Base-by-base conservation (phyloP, 1,140 invertebrate species). In the Drosophila kanapiae region DNA sequence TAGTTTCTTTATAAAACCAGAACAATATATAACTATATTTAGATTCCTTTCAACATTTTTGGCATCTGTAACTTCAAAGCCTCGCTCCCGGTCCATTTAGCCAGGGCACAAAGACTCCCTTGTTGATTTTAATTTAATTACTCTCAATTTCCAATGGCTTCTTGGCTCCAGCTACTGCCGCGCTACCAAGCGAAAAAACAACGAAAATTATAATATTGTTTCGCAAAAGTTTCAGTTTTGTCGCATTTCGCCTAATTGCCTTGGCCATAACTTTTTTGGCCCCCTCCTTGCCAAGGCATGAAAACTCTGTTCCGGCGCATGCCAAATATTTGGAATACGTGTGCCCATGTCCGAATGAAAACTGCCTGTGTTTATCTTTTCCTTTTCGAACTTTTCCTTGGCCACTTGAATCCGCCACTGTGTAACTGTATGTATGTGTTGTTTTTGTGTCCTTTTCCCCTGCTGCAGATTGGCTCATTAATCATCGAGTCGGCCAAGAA, bases 401-500 rank as follows among this genome's bases (percentile, higher is more conserved):
- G 47, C 33, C 45, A 35, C 49, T 74, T 64, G 38, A 49, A 42
- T 31, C 45, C 45, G 9, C 23, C 43, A 45, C 69, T 51, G n/a
- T 23, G 38, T 63, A 62, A 38, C 38, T 53, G 45, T 42, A 53
- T 78, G 45, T 71, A 29, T 53, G 43, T 62, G 58, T 74, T 59
- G 37, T 58, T 47, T 51, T 60, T 67, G 13, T 53, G 11, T 49
- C 29, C 42, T 35, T 49, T 33, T 63, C 60, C 60, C 40, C 54
- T 65, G 43, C 64, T 71, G 61, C 88, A 93, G 92, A 93, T 92
- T 76, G 92, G 92, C 76, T 92, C 92, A 92, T 93, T 93, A 93
- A 92, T 92, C 91, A 93, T 93, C 78, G 92, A 93, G 84, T 90
- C 88, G 74, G 91, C 91, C 77, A 93, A 92, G 87, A 93, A 93